These are phyloP conservation scores for Epizoanthus rinbou DNA, from an alignment of 92 coral and sea anemone genomes.

Conservation along the genomic window DNA sequence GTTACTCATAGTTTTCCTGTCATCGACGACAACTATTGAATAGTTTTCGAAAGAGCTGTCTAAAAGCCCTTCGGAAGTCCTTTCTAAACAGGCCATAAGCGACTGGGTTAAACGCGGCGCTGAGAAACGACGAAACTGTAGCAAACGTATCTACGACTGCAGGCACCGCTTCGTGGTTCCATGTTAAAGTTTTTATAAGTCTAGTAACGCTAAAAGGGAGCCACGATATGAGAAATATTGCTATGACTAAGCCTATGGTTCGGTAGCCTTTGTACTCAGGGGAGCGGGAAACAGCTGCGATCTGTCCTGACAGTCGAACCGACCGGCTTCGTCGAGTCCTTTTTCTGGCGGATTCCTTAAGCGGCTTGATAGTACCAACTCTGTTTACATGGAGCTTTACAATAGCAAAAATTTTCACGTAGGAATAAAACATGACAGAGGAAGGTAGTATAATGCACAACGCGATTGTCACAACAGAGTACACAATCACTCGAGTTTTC, in stretches of 20 bases:
- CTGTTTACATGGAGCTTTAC: conserved; percentile 56
- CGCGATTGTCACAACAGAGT: conserved; percentile 52
- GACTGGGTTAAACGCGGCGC: conserved; percentile 64
- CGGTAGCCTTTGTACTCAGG: conserved; percentile 63
- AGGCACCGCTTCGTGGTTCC: conserved; percentile 64
- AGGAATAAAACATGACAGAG: conserved; percentile 54
- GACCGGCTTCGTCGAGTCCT: not conserved
- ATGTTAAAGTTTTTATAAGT: conserved; percentile 53
- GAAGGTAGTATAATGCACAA: conserved; percentile 58
- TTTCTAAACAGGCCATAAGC: conserved; percentile 61
- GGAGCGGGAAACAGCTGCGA: conserved; percentile 12
- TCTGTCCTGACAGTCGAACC: conserved; percentile 25
- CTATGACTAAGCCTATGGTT: conserved; percentile 54
- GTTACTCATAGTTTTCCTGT: not conserved
- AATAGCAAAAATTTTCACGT: conserved; percentile 52
- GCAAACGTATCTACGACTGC: conserved; percentile 63
- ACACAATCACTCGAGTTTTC: conserved; percentile 60
- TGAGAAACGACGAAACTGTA: conserved; percentile 63
- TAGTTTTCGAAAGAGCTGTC: conserved; percentile 47
- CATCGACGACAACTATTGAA: not conserved
- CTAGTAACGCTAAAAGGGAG: conserved; percentile 65
- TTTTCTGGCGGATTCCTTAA: not conserved
- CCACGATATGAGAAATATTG: conserved; percentile 67
- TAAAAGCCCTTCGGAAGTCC: conserved; percentile 66
- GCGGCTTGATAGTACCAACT: not conserved